These are phyloP conservation scores for Arrhamphus sclerolepis DNA, from an alignment of 2,797 vertebrate species.

Conservation along the genomic window DNA sequence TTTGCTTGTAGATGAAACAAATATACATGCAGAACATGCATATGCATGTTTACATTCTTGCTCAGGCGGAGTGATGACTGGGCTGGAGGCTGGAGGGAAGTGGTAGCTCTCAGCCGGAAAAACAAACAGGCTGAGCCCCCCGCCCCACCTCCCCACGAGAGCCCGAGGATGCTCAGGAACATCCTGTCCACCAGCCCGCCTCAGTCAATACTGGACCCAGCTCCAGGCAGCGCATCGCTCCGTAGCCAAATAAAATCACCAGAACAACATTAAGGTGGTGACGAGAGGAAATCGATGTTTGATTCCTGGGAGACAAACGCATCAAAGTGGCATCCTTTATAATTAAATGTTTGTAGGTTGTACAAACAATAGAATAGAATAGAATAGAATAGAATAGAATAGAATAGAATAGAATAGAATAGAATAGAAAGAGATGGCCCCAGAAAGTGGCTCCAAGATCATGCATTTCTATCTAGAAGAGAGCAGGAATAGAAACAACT, in stretches of 20 bases:
- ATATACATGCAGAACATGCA: slow-evolving; percentile 20
- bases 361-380: too few species aligned
- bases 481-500: too few species aligned
- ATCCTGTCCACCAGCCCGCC: slow-evolving; percentile 63
- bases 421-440: too few species aligned
- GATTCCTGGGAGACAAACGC: slow-evolving; percentile 21
- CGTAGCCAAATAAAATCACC: slow-evolving; percentile 51
- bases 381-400: too few species aligned
- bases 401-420: too few species aligned
- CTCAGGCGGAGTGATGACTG: slow-evolving; percentile 45
- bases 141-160: not conserved
- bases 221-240: slow-evolving; percentile 46
- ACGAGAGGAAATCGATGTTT: not conserved
- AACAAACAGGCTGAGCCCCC: slow-evolving; percentile 73
- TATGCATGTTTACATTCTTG: slow-evolving; percentile 72
- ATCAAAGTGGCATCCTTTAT: not conserved
- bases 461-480: too few species aligned
- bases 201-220: slow-evolving; percentile 69
- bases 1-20: too few species aligned
- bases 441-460: too few species aligned
- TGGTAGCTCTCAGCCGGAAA: slow-evolving; percentile 68
- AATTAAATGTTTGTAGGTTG: not conserved
- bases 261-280: slow-evolving; percentile 5
- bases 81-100: not conserved
- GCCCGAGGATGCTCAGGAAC: slow-evolving; percentile 57